These are phyloP conservation scores for Alcis repandata DNA, from an alignment of 2,888 invertebrate genomes.

Conservation along the genomic window DNA sequence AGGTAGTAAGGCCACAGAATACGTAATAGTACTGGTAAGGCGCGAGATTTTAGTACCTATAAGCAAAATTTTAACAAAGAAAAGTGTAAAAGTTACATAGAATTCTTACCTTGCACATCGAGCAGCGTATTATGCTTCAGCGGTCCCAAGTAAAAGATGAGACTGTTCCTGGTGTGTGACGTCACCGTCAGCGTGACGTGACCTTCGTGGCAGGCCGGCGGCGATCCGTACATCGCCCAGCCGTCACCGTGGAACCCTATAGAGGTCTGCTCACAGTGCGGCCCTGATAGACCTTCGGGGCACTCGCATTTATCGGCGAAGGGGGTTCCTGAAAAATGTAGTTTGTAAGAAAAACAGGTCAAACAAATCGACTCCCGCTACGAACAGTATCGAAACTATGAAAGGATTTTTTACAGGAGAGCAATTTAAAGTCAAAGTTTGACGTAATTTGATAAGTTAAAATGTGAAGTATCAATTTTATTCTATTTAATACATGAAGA, in stretches of 20 bases:
- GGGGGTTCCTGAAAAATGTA: slow-evolving; percentile 78
- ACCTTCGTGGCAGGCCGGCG: slow-evolving; percentile 94
- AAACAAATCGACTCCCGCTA: too few species aligned
- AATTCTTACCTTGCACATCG: slow-evolving; percentile 87
- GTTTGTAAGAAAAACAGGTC: neutral
- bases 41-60: too few species aligned
- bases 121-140: slow-evolving; percentile 88
- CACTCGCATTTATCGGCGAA: slow-evolving; percentile 92
- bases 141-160: slow-evolving; percentile 97
- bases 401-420: too few species aligned
- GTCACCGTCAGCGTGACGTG: slow-evolving; percentile 93
- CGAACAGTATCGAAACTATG: too few species aligned
- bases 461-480: too few species aligned
- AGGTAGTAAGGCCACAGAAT: too few species aligned
- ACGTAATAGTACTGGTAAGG: too few species aligned
- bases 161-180: slow-evolving; percentile 91
- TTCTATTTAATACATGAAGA: too few species aligned
- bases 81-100: neutral
- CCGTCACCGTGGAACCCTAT: slow-evolving; percentile 96
- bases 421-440: too few species aligned
- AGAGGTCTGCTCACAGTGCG: slow-evolving; percentile 95
- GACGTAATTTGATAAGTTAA: too few species aligned
- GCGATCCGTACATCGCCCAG: slow-evolving; percentile 96
- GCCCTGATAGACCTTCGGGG: slow-evolving; percentile 92
- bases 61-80: neutral